Evolutionary conservation across 2,888 invertebrate genomes (phyloP), one percentile per base, ranked within the genome.

Genomic region (Eugnorisma glareosa): DNA sequence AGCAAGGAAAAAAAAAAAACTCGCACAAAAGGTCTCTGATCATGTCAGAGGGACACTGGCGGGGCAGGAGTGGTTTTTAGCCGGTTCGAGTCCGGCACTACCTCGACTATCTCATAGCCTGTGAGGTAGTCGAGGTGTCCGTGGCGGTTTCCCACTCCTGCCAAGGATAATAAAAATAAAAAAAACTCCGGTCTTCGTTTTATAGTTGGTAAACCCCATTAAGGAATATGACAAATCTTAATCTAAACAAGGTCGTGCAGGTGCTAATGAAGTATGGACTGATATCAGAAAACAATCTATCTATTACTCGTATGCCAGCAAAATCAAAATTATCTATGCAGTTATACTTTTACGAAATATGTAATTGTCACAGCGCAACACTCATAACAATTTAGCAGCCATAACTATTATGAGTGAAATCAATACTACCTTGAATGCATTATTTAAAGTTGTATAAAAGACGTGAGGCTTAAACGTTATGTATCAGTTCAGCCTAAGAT

Each of bases 391-490:
- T 71, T 51, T 54, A 70, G 18, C 28, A 28, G 78, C 35, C 51
- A 51, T 64, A 48, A 81, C 40, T 6, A 75, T 54, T 77, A 28
- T 35, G 28, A 75, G 86, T 57, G 88, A 88, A 84, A 88, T 79
- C 88, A 75, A 77, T 70, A 64, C 79, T 81, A 76, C 86, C 86
- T 86, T 86, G 87, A 71, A 63, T 77, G 48, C 11, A 51, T 67
- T 70, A 77, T 83, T 77, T 67, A 61, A 63, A 71, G 54, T 72
- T 64, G 73, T 87, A 88, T 88, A 88, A 79, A 88, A 88, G 81
- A 75, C 80, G 40, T 76, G 69, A 59, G 35, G 8, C 40, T 82
- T 77, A 54, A 71, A 43, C 57, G 45, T 35, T 57, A 66, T 28
- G 72, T 81, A 85, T 85, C 85, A 86, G 86, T 86, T 77, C 51